Base-by-base conservation (phyloP, 1,140 invertebrate genomes). In the Fopius arisanus region DNA sequence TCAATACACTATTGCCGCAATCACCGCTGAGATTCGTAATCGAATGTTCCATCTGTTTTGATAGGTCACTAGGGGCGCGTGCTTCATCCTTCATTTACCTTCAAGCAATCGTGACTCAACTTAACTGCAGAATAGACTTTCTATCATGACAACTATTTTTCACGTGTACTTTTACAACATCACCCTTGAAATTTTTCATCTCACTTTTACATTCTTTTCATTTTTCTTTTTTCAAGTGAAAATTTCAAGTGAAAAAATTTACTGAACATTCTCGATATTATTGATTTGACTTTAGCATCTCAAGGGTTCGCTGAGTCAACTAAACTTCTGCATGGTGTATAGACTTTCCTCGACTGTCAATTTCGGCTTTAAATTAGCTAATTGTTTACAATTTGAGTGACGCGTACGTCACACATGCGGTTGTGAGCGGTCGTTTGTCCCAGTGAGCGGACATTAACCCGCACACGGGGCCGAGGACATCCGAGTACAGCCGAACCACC, bases 381-480 rank as follows among this genome's bases (percentile, higher is more conserved):
- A 19, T 51, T 51, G n/a, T 19, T 51, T 51, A 16, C 43, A 21
- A 51, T 14, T 16, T 19, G 21, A 43, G n/a, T 68, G 33, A 41
- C 40, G 21, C 48, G 3, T 23, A 19, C 54, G 54, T 59, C 23
- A 12, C 54, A 26, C 26, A 59, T 21, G 19, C 54, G 33, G 80
- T 78, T 83, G 77, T 74, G 79, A 81, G 80, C 80, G 82, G 80
- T 74, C 81, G 80, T 75, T 78, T 83, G 86, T 85, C 84, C 86
- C 83, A 88, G 86, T 88, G 83, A 86, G 86, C 83, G 86, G 83
- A 79, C 84, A 80, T 88, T 88, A 80, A 86, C 86, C 85, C 84
- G 76, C 54, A 65, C 71, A 65, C 71, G 72, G 78, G 81, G 81
- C 83, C 85, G 85, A 85, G 84, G 83, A 78, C 83, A 82, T 31